Conservation (phyloP, 2,888 invertebrate species). For the Gasteruption jaculator region DNA sequence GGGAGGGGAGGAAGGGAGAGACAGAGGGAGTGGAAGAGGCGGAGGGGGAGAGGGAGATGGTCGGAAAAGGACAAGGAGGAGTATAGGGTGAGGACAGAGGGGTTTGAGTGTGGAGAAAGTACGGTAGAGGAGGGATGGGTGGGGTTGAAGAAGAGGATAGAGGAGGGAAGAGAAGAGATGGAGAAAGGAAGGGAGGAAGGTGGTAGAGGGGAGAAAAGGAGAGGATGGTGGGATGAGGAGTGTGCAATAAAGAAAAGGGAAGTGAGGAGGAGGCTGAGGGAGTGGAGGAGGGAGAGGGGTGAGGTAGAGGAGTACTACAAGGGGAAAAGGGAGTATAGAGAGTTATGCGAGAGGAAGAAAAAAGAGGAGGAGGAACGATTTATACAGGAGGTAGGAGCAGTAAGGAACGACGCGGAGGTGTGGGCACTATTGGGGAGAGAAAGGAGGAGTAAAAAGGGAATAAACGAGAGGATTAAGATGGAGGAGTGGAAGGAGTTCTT, state of each 20-base stretch:
- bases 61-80: not conserved
- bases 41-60: not conserved
- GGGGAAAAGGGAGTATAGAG: slow-evolving; percentile 3
- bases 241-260: not conserved
- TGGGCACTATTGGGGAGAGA: slow-evolving; percentile 15
- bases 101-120: not conserved
- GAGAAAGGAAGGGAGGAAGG: not conserved
- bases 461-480: slow-evolving; percentile 13
- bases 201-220: slow-evolving; percentile 1
- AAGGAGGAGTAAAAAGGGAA: slow-evolving; percentile 16
- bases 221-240: slow-evolving; percentile 4
- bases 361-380: not conserved
- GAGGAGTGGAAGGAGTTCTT: not conserved
- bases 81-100: not conserved
- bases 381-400: not conserved
- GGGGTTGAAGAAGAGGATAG: not conserved
- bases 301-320: slow-evolving; percentile 6
- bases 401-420: too few species aligned
- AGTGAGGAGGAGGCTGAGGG: slow-evolving; percentile 13
- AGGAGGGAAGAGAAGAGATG: not conserved
- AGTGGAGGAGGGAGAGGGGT: slow-evolving; percentile 16
- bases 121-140: not conserved
- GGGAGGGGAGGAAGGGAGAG: too few species aligned
- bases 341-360: too few species aligned
- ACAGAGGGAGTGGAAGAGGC: not conserved